Evolutionary conservation across 2,113 vertebrate species (phyloP), one percentile per base, ranked within the genome.

Genomic region (Sebastes fasciatus): DNA sequence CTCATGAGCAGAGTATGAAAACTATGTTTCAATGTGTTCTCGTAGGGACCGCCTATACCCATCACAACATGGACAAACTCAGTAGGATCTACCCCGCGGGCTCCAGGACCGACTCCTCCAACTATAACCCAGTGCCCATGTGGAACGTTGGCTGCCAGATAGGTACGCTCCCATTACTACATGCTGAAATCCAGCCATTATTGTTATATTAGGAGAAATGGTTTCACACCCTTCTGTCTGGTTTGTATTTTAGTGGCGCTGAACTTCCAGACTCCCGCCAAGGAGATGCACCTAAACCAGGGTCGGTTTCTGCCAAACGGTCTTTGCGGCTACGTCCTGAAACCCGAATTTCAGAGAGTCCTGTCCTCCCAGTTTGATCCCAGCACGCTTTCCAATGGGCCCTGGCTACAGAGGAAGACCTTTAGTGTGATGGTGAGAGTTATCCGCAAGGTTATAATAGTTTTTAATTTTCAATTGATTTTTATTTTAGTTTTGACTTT

Each of bases 101-200:
- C 69, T 95, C 96, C 94, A 96, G 98, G 82, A 99, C 98, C 0
- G 97, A 99, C 85, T 99, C 98, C 0, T 99, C 98, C 74, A 99
- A 99, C 95, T 99, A 98, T 80, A 96, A 91, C 84, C 97, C 98
- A 0, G 89, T 97, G 17, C 96, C 97, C 26, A 86, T 99, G 96
- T 99, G 98, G 98, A 98, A 98, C 0, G 95, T 94, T 0, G 98
- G 98, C 91, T 99, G 97, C 87, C 98, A 99, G 95, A 99, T 99
- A 0, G 98, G 98, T 99, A 93, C n/a, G 4, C 2, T 64, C 14
- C 0, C 42, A 4, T 45, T 19, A 6, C 3, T 3, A 7, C 3
- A 5, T 12, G 0, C 16, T 58, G 8, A 65, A 17, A 54, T 49
- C 9, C 5, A 3, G 3, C 62, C 21, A 5, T 26, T 4, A 1